A percentile compares a stretch with the other conserved stretches of the same genome.
Evolutionary conservation across 2,113 vertebrate genomes (phyloP).

Genomic region (Oplegnathus fasciatus): DNA sequence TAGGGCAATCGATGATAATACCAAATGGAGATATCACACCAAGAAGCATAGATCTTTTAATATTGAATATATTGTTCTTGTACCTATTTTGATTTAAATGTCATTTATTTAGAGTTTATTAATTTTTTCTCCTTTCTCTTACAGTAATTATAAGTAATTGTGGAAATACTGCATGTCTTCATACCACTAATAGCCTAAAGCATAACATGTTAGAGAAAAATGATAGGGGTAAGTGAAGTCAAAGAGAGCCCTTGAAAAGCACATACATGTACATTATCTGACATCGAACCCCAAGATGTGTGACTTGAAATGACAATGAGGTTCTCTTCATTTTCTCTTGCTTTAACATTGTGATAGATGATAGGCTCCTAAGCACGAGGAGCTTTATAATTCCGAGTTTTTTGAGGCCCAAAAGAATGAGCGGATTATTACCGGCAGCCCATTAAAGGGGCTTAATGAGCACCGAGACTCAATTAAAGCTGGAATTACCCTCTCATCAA

Average conservation of each 20-base stretch:
- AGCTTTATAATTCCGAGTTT: slow-evolving; percentile 71
- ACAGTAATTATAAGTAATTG: slow-evolving; percentile 29
- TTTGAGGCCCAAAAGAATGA: slow-evolving; percentile 76
- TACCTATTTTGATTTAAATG: slow-evolving; percentile 33
- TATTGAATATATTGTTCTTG: not conserved
- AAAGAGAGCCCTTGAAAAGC: slow-evolving; percentile 36
- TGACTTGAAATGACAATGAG: slow-evolving; percentile 53
- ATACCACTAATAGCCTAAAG: slow-evolving; percentile 26
- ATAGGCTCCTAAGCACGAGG: slow-evolving; percentile 63
- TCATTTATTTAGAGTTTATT: slow-evolving; percentile 19
- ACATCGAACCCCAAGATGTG: slow-evolving; percentile 54
- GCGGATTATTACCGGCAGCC: slow-evolving; percentile 81
- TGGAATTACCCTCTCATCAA: slow-evolving; percentile 84
- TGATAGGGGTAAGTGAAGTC: slow-evolving; percentile 10
- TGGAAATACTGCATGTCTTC: slow-evolving; percentile 6
- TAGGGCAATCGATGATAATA: slow-evolving; percentile 39
- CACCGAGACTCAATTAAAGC: slow-evolving; percentile 84
- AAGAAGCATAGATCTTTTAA: slow-evolving; percentile 18
- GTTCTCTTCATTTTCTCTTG: slow-evolving; percentile 49
- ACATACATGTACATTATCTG: slow-evolving; percentile 33
- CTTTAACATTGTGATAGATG: slow-evolving; percentile 61
- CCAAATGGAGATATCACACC: slow-evolving; percentile 30
- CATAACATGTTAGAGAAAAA: slow-evolving; percentile 7
- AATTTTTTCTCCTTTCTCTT: not conserved
- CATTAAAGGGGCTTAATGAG: slow-evolving; percentile 85